Base-by-base conservation (phyloP, 2,888 invertebrate genomes). In the Gandaritis pyraliata region DNA sequence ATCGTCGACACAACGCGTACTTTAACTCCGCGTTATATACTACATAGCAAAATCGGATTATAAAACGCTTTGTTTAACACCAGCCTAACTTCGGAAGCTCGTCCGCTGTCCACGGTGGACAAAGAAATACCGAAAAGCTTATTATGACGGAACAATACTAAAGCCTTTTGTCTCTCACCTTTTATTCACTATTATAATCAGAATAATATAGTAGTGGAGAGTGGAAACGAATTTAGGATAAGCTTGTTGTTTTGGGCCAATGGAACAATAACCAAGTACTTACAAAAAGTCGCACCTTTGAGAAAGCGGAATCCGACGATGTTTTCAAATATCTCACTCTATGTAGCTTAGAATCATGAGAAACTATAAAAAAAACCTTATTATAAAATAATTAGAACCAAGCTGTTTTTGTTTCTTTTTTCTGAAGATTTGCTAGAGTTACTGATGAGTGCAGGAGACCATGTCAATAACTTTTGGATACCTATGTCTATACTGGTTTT, bases 111-210 rank as follows among this genome's bases (percentile, higher is more conserved):
- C 29, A 39, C 18, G 13, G 48, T 18, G 57, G 49, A 57, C 57
- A 48, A 57, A 57, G 57, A 49, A 57, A 49, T 43, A 29, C 29
- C 39, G 41, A 43, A 49, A 50, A 57, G 57, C 48, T 29, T 33
- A 49, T 57, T 57, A 30, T 30, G 41, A 43, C 18, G 15, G 16
- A n/a, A 49, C 15, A 48, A 56, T 56, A 56, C 29, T 45, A 13
- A 10, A 30, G 16, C 13, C 29, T 23, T 43, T 54, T 54, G 54
- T 54, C 46, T 46, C 29, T 46, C 18, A 54, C 45, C 54, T 46
- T 54, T 36, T 23, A 46, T 46, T 46, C 46, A 18, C 45, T 36
- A 54, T 53, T 36, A 45, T 41, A 36, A 18, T 45, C 2, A 53
- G 15, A 49, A 36, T n/a, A n/a, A n/a, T 49, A 33, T n/a, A 39